Base-by-base conservation (phyloP, 2,888 invertebrate genomes). In the Chironomus riparius region DNA sequence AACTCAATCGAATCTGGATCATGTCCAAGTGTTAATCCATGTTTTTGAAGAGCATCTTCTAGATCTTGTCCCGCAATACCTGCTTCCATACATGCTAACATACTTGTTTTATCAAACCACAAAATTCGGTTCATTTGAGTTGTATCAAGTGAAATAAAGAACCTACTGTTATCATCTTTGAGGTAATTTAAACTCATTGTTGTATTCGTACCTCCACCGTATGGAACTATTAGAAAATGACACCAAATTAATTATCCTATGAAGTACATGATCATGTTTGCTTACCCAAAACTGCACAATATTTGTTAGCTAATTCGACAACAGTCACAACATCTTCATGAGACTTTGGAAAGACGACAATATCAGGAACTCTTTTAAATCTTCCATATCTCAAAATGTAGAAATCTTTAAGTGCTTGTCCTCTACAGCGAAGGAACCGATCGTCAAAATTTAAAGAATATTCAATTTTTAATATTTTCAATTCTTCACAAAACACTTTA, bases 1-100 rank as follows among this genome's bases (percentile, higher is more conserved):
- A 73, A 62, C 10, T 73, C 73, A n/a, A 62, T 24, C 4, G 62
- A 62, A 62, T 73, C 73, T 13, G 73, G 73, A 7, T 73, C 73
- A 73, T 73, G 73, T 18, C 56, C 56, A 2, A 56, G n/a, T 56
- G 15, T 56, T 15, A 56, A 6, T 7, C 56, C 56, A 56, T 15
- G 1, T 56, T 56, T 56, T 4, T 56, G 15, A 7, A 56, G 18
- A 15, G n/a, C 7, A 38, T 4, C 18, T 15, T 18, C 18, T n/a
- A 56, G 7, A 56, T 73, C 73, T 38, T 47, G 3, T 0, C 73
- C 73, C 12, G 65, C 12, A 18, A 73, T 73, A 2, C 73, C 73
- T n/a, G 73, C 15, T 21, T 73, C 38, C 38, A 38, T 10, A 10
- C 38, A 38, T 10, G 38, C 38, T 2, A 38, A 2, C 38, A 38